Evolutionary conservation across 2,797 vertebrate genomes (phyloP).

Genomic region (Natrix natrix): DNA sequence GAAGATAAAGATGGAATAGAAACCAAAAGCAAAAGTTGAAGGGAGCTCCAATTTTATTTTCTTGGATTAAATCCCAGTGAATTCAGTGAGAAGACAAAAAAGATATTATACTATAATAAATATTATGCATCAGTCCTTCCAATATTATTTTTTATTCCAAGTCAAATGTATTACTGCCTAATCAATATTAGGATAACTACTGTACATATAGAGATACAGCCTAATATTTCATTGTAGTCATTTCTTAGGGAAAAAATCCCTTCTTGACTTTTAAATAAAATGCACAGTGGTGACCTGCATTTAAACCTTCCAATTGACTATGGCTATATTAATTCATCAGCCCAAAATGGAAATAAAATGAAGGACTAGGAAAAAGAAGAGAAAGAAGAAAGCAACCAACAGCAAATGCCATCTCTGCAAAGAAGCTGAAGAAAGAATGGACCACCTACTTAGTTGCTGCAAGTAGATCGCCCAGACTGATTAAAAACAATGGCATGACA

Average conservation of each 20-base stretch:
- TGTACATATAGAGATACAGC: neutral
- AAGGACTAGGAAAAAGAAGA: no score
- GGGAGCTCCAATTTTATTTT: neutral
- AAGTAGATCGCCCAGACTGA: no score
- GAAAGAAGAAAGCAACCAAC: no score
- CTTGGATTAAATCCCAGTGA: neutral
- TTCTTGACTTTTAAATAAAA: neutral
- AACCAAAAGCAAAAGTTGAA: neutral
- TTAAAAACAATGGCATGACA: no score
- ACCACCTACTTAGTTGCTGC: no score
- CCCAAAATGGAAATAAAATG: neutral
- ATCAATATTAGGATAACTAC: neutral
- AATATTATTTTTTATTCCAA: no score
- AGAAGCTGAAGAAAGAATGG: no score
- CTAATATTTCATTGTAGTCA: neutral
- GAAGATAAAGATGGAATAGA: neutral
- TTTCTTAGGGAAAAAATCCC: neutral
- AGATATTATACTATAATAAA: neutral
- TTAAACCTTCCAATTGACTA: neutral
- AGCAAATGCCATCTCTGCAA: no score
- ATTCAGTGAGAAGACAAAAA: neutral
- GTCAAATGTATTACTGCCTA: neutral
- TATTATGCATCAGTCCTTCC: neutral
- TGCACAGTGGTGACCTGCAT: neutral
- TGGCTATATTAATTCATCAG: neutral